Evolutionary conservation across 2,797 vertebrate genomes (phyloP), one percentile per base, ranked within the genome.

Genomic region (Simalia tracyae): DNA sequence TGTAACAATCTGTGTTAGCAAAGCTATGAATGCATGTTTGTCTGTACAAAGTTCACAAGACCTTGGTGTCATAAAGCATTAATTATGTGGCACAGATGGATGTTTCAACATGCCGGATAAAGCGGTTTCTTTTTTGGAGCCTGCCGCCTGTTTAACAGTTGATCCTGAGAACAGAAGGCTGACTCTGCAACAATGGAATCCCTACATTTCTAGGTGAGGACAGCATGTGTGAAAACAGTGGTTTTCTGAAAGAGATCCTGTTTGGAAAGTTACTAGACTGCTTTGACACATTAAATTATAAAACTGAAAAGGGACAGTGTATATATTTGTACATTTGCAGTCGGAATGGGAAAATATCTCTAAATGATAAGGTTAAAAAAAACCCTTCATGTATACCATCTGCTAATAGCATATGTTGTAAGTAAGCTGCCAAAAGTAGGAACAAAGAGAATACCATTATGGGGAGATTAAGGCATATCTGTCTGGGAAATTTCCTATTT

Each of bases 331-430:
- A 88, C 86, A 93, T 93, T 94, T 94, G 72, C 86, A 86, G 81
- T 90, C 93, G 76, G 87, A 88, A 95, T 94, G 91, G 94, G 94
- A 92, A 95, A 96, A 96, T 94, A 94, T 94, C 93, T 95, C 76
- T 81, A 81, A 5, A 94, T 95, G 96, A 95, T 94, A 95, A 95
- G 96, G 96, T 93, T 12, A 6, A 14, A 96, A 96, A 95, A 31
- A 96, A 97, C 96, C 97, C 96, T 59, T 95, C 90, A 86, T 14
- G 92, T 96, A 93, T 95, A 91, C 96, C 97, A 97, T 97, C 97
- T 97, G 97, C 93, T 96, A 95, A 97, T 95, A 97, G 91, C 96
- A 95, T 95, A 95, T 96, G 96, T 93, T 96, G 95, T 95, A 81
- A 92, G 95, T 93, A 90, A 0, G 4, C 92, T 97, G 96, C 97